Percentiles rank a stretch among this genome's conserved stretches.
Conservation (phyloP, 2,797 vertebrate genomes). For the Apodemus agrarius region DNA sequence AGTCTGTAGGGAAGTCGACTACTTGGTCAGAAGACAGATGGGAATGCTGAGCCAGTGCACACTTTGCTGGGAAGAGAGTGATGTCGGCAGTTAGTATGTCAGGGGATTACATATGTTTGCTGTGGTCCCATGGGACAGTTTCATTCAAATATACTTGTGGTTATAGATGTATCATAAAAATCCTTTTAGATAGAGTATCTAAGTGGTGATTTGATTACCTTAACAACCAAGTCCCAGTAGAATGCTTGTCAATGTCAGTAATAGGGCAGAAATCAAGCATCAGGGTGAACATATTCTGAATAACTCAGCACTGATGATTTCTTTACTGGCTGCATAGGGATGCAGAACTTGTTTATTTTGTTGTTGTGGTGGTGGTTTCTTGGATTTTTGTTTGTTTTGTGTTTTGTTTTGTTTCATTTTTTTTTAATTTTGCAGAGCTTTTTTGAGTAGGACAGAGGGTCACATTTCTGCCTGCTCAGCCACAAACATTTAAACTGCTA, state of each 20-base stretch:
- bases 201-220: background rate
- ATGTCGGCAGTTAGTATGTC: background rate
- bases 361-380: too few species aligned
- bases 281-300: background rate
- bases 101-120: background rate
- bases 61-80: background rate
- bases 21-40: background rate
- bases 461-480: too few species aligned
- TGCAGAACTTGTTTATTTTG: background rate
- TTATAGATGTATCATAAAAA: background rate
- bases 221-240: background rate
- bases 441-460: too few species aligned
- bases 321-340: background rate
- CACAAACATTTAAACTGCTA: too few species aligned
- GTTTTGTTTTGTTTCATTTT: too few species aligned
- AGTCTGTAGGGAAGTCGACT: background rate
- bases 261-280: background rate
- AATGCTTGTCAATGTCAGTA: background rate
- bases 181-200: background rate
- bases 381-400: too few species aligned
- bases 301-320: background rate
- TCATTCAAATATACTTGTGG: background rate
- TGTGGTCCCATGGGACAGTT: rapidly evolving
- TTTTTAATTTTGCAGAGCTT: too few species aligned
- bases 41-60: background rate